Evolutionary conservation across 2,113 vertebrate genomes (phyloP).

Genomic region (Delphinapterus leucas): DNA sequence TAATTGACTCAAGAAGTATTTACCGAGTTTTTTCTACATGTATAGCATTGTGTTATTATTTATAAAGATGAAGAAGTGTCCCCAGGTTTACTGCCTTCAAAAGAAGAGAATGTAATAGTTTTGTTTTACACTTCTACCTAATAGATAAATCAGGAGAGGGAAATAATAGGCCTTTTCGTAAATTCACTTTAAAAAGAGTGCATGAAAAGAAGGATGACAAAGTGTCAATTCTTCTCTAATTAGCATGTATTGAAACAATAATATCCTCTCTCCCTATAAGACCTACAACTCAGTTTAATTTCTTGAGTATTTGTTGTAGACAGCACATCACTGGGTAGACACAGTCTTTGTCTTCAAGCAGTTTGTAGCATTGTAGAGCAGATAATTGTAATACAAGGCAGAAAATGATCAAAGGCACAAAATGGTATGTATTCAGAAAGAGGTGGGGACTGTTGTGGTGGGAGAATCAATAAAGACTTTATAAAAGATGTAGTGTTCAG

Average conservation of each 20-base stretch:
- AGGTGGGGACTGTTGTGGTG: not conserved
- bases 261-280: not conserved
- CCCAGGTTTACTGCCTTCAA: not conserved
- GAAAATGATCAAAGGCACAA: not conserved
- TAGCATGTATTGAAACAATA: not conserved
- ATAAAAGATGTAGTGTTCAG: not conserved
- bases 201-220: not conserved
- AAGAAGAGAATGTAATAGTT: not conserved
- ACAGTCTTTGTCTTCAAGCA: not conserved
- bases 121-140: not conserved
- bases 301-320: not conserved
- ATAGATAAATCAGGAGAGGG: not conserved
- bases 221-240: not conserved
- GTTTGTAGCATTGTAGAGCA: not conserved
- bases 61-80: not conserved
- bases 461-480: not conserved
- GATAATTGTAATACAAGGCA: not conserved
- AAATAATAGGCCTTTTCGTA: not conserved
- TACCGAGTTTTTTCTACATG: not conserved
- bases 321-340: not conserved
- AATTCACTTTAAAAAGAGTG: constrained; percentile 7
- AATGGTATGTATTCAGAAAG: not conserved
- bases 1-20: not conserved
- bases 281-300: not conserved
- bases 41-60: not conserved